Conservation (phyloP, 2,113 vertebrate genomes). For the Rhea americana region DNA sequence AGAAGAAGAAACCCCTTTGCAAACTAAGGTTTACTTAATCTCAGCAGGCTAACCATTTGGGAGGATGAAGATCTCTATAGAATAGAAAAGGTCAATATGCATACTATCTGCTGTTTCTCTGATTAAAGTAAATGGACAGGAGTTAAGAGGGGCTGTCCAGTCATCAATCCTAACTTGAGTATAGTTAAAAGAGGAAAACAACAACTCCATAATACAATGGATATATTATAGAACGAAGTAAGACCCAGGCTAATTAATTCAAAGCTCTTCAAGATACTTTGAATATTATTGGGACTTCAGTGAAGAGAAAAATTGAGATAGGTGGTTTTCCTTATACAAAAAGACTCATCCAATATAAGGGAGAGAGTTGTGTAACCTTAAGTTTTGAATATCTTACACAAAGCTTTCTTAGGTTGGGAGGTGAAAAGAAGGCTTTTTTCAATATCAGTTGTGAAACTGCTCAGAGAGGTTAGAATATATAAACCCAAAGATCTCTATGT, state of each 20-base stretch:
- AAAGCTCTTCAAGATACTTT: background rate
- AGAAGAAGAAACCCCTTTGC: background rate
- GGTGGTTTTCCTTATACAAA: background rate
- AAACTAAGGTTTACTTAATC: background rate
- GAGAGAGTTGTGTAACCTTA: background rate
- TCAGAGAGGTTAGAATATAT: background rate
- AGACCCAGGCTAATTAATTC: background rate
- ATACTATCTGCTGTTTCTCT: background rate
- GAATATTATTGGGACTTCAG: background rate
- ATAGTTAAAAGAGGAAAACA: background rate
- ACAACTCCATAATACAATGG: background rate
- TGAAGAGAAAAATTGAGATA: background rate
- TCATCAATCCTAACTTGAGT: background rate
- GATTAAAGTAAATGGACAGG: background rate
- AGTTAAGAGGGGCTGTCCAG: background rate
- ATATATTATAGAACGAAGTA: background rate
- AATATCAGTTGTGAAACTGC: background rate
- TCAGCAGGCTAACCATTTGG: background rate
- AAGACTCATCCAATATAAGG: background rate
- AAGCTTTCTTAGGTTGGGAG: background rate
- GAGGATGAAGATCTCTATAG: background rate
- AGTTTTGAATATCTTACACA: background rate
- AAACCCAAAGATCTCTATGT: background rate
- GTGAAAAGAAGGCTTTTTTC: background rate
- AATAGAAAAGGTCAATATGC: background rate